Evolutionary conservation across 2,113 vertebrate species (phyloP).

Genomic region (Takifugu bimaculatus): DNA sequence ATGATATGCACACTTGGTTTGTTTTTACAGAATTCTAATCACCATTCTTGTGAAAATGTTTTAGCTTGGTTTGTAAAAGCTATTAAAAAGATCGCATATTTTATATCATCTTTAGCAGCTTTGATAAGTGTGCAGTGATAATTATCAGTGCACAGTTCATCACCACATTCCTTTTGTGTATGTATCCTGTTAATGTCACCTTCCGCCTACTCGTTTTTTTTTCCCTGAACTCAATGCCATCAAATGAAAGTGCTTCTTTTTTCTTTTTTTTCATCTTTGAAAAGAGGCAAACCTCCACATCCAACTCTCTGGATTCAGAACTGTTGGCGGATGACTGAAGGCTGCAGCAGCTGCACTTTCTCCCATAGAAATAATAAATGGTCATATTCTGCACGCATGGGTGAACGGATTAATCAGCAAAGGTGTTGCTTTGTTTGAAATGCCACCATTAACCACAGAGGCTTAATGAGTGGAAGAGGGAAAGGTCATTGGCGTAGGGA

Average conservation of each 20-base stretch:
- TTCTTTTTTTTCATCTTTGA: not conserved
- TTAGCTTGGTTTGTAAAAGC: slow-evolving; percentile 21
- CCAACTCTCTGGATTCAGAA: slow-evolving; percentile 2
- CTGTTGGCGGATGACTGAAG: slow-evolving; percentile 43
- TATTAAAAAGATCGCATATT: not conserved
- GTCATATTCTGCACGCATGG: slow-evolving; percentile 37
- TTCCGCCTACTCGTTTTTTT: not conserved
- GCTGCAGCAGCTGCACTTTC: slow-evolving; percentile 8
- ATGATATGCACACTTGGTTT: slow-evolving; percentile 39
- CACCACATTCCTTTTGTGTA: not conserved
- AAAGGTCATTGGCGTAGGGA: slow-evolving; percentile 72
- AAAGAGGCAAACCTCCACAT: not conserved
- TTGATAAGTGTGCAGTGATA: not conserved
- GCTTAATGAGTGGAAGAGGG: slow-evolving; percentile 72
- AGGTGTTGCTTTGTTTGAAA: slow-evolving; percentile 73
- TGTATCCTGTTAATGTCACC: not conserved
- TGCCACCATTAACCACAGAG: slow-evolving; percentile 71
- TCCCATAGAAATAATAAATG: slow-evolving; percentile 41
- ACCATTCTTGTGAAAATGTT: slow-evolving; percentile 43
- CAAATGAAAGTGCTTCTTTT: not conserved
- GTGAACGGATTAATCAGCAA: slow-evolving; percentile 69
- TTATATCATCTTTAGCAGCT: not conserved
- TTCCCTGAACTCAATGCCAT: not conserved
- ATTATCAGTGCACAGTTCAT: not conserved
- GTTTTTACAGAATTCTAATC: slow-evolving; percentile 46